Evolutionary conservation across 2,888 invertebrate genomes (phyloP).

Genomic region (Chorisops tibialis): DNA sequence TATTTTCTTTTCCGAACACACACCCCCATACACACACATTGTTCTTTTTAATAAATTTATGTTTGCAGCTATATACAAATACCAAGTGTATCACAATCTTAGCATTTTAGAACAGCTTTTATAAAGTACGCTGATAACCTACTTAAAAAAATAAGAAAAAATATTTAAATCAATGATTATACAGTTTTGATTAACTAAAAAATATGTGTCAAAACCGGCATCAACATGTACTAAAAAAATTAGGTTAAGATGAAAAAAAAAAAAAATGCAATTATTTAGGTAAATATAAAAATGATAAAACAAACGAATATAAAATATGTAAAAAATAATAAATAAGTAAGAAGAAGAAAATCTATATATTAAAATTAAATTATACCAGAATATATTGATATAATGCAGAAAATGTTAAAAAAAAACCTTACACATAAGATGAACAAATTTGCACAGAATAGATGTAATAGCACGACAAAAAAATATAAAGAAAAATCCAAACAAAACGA

Average conservation of each 20-base stretch:
- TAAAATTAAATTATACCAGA: slow-evolving; percentile 18
- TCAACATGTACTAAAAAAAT: background rate
- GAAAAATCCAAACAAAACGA: slow-evolving; percentile 4
- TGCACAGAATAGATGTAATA: slow-evolving; percentile 33
- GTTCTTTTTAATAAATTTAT: no score
- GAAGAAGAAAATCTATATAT: slow-evolving; percentile 12
- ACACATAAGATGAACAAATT: slow-evolving; percentile 24
- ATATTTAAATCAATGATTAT: background rate
- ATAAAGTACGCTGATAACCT: no score
- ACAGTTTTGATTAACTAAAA: background rate
- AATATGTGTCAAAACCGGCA: slow-evolving; percentile 4
- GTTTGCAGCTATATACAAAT: no score
- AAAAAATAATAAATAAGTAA: slow-evolving; percentile 1
- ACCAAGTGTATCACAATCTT: no score
- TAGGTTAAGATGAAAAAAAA: background rate
- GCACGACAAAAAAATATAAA: slow-evolving; percentile 23
- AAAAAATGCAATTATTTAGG: slow-evolving; percentile 5
- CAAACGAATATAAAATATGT: slow-evolving; percentile 17
- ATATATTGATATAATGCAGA: background rate
- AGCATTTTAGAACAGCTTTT: no score
- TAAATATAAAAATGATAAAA: slow-evolving; percentile 30
- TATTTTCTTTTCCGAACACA: no score
- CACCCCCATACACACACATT: no score
- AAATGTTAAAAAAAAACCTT: slow-evolving; percentile 9
- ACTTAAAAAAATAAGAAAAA: background rate